Base-by-base conservation (phyloP, 2,113 vertebrate genomes). In the Malurus alboscapulatus region DNA sequence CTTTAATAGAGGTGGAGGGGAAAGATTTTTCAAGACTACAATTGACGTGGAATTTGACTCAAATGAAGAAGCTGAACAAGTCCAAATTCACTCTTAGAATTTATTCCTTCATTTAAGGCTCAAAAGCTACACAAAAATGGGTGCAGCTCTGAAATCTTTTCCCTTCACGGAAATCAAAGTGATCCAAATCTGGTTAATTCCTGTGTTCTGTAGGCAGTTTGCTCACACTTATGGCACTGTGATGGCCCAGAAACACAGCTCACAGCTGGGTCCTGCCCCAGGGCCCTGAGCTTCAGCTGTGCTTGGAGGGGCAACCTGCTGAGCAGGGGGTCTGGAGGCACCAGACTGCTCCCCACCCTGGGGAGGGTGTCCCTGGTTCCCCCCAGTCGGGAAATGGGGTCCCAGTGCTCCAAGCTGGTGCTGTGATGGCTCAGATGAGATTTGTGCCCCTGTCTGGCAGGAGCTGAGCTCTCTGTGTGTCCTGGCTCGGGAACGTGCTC, bases 171-270 rank as follows among this genome's bases (percentile, higher is more conserved):
- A 86, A 76, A 61, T 50, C 25, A 42, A 72, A 88, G 30, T 11
- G 50, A 25, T 62, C 54, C 34, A 75, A 47, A 73, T 14, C 38
- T 27, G 17, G 32, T 48, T 45, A 29, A 34, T 50, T 80, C 42
- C 45, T 0, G 0, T 15, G 19, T 34, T 65, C 54, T 73, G 11
- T n/a, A 26, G 48, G 13, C 21, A 34, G 8, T 61, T 88, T 69
- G 15, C 51, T 83, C 1, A 1, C 63, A 40, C 17, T 30, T 62
- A 13, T 1, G 26, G 44, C 12, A 40, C 27, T 53, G 15, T 30
- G 55, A 48, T 27, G n/a, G 61, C 74, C 47, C 24, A 47, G 48
- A 68, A 59, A 8, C 25, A 27, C 34, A 84, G 72, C 13, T 50
- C 48, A 76, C 10, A 90, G 59, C 22, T 0, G 0, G 12, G 32